phyloP scores from a whole-genome alignment of 92 coral and sea anemone genomes.

The Plumapathes pennacea region DNA sequence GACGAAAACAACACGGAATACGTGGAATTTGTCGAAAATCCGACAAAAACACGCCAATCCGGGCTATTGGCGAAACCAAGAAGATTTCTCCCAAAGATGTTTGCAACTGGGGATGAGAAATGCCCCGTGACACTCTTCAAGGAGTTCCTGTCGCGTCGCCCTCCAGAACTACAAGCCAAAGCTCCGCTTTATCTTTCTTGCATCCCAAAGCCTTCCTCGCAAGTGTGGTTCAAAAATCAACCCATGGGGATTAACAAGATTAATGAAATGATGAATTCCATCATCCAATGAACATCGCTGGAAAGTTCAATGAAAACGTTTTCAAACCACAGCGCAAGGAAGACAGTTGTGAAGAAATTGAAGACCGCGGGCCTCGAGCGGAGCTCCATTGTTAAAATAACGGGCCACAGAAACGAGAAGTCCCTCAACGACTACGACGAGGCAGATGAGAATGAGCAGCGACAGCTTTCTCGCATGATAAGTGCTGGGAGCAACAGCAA shows the following conservation, averaged over 20 bases:
- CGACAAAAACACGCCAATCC: constrained; percentile 50
- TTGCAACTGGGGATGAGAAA: constrained; percentile 39
- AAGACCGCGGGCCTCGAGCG: constrained; percentile 21
- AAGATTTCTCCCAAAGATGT: constrained; percentile 49
- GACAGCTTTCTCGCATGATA: constrained; percentile 12
- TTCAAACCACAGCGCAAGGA: constrained; percentile 37
- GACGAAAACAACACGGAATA: constrained; percentile 49
- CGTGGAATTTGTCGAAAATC: constrained; percentile 47
- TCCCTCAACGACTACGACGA: constrained; percentile 50
- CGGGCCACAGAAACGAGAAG: constrained; percentile 36
- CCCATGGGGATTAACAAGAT: constrained; percentile 37
- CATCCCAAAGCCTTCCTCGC: constrained; percentile 18
- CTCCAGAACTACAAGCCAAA: constrained; percentile 13
- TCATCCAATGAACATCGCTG: constrained; percentile 20
- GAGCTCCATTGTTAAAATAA: constrained; percentile 24
- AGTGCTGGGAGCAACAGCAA: too few species aligned
- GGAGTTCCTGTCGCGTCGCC: constrained; percentile 50
- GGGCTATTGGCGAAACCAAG: constrained; percentile 44
- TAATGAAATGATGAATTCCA: constrained; percentile 29
- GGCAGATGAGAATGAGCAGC: constrained; percentile 23
- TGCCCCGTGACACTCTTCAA: constrained; percentile 54
- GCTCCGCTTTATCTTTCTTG: constrained; percentile 45
- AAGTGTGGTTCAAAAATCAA: constrained; percentile 43
- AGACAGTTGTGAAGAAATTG: constrained; percentile 29
- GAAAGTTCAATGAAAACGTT: constrained; percentile 26